Evolutionary conservation across 2,113 vertebrate genomes (phyloP), one percentile per base, ranked within the genome.

Genomic region (Spheniscus mendiculus): DNA sequence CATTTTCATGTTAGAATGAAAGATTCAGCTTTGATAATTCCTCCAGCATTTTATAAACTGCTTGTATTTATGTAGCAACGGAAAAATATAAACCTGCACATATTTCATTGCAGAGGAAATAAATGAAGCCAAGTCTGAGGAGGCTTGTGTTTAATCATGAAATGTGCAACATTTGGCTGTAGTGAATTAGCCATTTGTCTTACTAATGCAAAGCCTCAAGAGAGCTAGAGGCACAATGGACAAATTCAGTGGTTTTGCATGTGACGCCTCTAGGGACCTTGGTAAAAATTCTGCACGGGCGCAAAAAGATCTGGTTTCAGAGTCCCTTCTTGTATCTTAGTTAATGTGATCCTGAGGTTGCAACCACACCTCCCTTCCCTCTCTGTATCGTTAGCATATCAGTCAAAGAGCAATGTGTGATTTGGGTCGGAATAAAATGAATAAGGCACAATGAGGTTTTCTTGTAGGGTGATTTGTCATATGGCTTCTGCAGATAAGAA

Each of bases 41-140:
- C 79, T 87, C 61, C 38, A 86, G 90, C 45, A 53, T 95, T 97
- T 98, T 96, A 94, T 91, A 97, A 98, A 97, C 96, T 97, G 87
- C 94, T 84, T 89, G 67, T 92, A 82, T 98, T 98, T 97, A 96
- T 97, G 85, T 96, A 97, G 91, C 87, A 96, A 97, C 96, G 96
- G 96, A 96, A 98, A 97, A 93, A 95, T 93, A 95, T 70, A 98
- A 97, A 98, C 83, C 32, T 47, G 93, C 83, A 87, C 91, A 93
- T 98, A 98, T 98, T 98, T 98, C 97, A 97, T 95, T 95, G 70
- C 86, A 83, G 50, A 82, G 84, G 76, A 98, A 98, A 98, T 93
- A 98, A 97, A 98, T 93, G 97, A 97, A 97, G 78, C 78, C 53
- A 42, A 50, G 87, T 94, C 83, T 86, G 52, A 84, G 59, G 62